Evolutionary conservation across 2,888 invertebrate species (phyloP), one percentile per base, ranked within the genome.

Genomic region (Hypomecis atomaria): DNA sequence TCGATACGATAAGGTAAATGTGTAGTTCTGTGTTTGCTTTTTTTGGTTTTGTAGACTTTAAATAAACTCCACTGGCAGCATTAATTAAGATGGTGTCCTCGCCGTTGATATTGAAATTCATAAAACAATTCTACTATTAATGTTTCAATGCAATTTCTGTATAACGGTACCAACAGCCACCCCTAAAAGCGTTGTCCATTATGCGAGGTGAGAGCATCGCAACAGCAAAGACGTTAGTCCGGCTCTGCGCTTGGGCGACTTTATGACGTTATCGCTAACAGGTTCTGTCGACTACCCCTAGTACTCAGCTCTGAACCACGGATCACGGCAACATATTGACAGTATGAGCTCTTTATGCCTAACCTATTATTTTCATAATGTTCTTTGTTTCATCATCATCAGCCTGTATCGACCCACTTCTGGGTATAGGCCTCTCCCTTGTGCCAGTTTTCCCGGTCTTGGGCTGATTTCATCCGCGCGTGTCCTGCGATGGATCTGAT

Each of bases 221-320:
- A 86, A 84, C 87, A 88, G 87, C 89, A 87, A 90, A 90, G 89
- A 89, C 88, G 89, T 87, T 89, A 89, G 89, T 88, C 90, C 89
- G 88, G 87, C 88, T 85, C 87, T 87, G 82, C 84, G 89, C 89
- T 84, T 87, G 87, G 88, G 85, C 83, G 90, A 90, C 87, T 91
- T 92, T 92, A 91, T 90, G 89, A 92, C 91, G 89, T 92, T 92
- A 92, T 91, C 91, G 88, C 89, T 91, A 91, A 91, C 91, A 90
- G 90, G 89, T 87, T 88, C 83, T 82, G 86, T 86, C 88, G 82
- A 85, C 76, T 76, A 84, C 78, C 79, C 82, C 80, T 77, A 73
- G 68, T 68, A 63, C 67, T 64, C 65, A 76, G 60, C 43, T 57
- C 49, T 43, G 43, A 48, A 48, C 60, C 56, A 61, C 47, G 53